Base-by-base conservation (phyloP, 1,140 invertebrate species). In the Trichonephila clavata region DNA sequence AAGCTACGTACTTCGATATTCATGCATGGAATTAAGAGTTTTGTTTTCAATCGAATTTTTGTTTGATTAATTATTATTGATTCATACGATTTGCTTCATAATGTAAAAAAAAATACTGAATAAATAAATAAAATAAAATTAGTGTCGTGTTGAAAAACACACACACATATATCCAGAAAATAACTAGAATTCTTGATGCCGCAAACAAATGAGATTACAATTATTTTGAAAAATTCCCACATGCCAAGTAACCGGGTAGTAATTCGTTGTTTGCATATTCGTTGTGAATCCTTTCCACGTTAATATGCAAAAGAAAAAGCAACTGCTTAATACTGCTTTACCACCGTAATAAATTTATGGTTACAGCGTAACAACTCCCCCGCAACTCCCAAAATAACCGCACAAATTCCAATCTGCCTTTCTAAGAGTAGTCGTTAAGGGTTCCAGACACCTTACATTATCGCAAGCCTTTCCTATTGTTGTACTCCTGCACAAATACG, bases 381-480 rank as follows among this genome's bases (percentile, higher is more conserved):
- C 24, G 20, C 27, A 32, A 77, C 71, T 24, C 4, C 27, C 24
- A 39, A 77, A 77, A 77, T 32, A 77, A 77, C 71, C 71, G 18
- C 71, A 77, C 71, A 39, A 77, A 77, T 77, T 77, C 71, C 71
- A 77, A 77, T 77, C 71, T 77, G 71, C 71, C 71, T 77, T 39
- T 77, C 71, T 27, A 20, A 77, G 71, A 77, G 71, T 27, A 77
- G 71, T 39, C 71, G 71, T 77, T 77, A 77, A 77, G 71, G 18
- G 18, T 27, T 32, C 71, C 16, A 39, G 71, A 77, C 71, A 77
- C 71, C 71, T 77, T 77, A 27, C 71, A 77, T 77, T 77, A 77
- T 77, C 71, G 18, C 71, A 16, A 27, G 32, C 16, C 27, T 18
- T 16, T 18, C 18, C 32, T 27, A 77, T 77, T 77, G 71, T 77